A percentile compares a stretch with the other conserved stretches of the same genome.
These are phyloP conservation scores for Dasypogon diadema DNA, from an alignment of 2,888 invertebrate genomes.

Conservation along the genomic window DNA sequence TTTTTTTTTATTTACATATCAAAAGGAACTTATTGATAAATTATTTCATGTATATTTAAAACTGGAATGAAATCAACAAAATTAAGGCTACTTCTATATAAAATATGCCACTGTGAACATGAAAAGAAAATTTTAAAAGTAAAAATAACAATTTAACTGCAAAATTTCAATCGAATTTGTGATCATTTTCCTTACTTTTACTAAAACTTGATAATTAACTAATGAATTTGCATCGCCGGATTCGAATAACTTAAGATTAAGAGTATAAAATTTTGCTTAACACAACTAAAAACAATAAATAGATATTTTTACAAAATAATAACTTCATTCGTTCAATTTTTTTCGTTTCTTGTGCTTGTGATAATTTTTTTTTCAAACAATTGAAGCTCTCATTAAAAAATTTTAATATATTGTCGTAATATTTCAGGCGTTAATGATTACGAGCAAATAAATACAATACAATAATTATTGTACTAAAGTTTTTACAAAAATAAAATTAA, in stretches of 20 bases:
- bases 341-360: not conserved
- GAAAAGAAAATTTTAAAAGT: not conserved
- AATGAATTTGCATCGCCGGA: not conserved
- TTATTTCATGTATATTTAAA: not conserved
- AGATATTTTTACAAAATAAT: slow-evolving; percentile 33
- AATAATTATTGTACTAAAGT: slow-evolving; percentile 15
- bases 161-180: not conserved
- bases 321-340: slow-evolving; percentile 7
- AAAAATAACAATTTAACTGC: not conserved
- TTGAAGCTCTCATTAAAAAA: not conserved
- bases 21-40: slow-evolving; percentile 28
- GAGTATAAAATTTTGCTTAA: slow-evolving; percentile 17
- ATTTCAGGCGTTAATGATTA: slow-evolving; percentile 11
- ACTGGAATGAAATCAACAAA: slow-evolving; percentile 38
- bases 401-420: slow-evolving; percentile 26
- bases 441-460: slow-evolving; percentile 23
- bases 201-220: not conserved
- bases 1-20: slow-evolving; percentile 37
- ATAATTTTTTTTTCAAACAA: not conserved
- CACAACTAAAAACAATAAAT: slow-evolving; percentile 40
- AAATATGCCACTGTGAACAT: slow-evolving; percentile 16
- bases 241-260: slow-evolving; percentile 2
- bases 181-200: not conserved
- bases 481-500: slow-evolving; percentile 25
- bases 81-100: not conserved